These are phyloP conservation scores for Monopterus albus DNA, from an alignment of 2,113 vertebrate species.

Conservation along the genomic window DNA sequence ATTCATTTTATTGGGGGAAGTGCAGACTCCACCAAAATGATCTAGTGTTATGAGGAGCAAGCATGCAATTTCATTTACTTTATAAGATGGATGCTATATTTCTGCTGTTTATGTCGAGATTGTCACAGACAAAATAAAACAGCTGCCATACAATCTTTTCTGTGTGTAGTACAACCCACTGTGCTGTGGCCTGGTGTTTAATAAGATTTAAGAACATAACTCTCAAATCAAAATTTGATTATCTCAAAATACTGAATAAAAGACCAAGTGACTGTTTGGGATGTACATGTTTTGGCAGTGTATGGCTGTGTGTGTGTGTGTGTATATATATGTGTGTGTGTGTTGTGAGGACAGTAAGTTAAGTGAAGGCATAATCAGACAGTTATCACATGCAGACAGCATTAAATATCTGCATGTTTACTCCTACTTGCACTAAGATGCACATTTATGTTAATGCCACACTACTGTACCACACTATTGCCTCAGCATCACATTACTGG, in stretches of 20 bases:
- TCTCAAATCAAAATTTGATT: too few relatives aligned
- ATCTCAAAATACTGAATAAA: constrained; percentile 9
- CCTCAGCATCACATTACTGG: constrained; percentile 79
- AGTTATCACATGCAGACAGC: constrained; percentile 46
- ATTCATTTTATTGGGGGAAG: too few relatives aligned
- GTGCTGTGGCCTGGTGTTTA: too few relatives aligned
- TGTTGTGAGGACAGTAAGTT: constrained; percentile 7
- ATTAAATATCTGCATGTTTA: constrained; percentile 43
- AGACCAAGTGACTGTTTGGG: neutral
- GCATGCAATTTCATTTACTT: too few relatives aligned
- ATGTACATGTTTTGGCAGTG: constrained; percentile 2
- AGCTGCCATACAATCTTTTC: too few relatives aligned
- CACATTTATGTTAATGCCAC: constrained; percentile 70
- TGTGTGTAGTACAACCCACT: too few relatives aligned
- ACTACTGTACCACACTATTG: constrained; percentile 61
- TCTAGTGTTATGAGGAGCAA: too few relatives aligned
- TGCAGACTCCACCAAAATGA: too few relatives aligned
- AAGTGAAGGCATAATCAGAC: constrained; percentile 39
- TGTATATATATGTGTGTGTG: constrained; percentile 28
- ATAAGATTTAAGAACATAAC: too few relatives aligned
- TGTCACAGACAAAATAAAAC: too few relatives aligned
- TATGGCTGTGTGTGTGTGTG: constrained; percentile 4
- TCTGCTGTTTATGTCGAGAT: too few relatives aligned
- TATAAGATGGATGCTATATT: too few relatives aligned
- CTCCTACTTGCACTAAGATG: constrained; percentile 40